Conservation (phyloP, 2,113 vertebrate genomes). For the Gallinago jamesoni region DNA sequence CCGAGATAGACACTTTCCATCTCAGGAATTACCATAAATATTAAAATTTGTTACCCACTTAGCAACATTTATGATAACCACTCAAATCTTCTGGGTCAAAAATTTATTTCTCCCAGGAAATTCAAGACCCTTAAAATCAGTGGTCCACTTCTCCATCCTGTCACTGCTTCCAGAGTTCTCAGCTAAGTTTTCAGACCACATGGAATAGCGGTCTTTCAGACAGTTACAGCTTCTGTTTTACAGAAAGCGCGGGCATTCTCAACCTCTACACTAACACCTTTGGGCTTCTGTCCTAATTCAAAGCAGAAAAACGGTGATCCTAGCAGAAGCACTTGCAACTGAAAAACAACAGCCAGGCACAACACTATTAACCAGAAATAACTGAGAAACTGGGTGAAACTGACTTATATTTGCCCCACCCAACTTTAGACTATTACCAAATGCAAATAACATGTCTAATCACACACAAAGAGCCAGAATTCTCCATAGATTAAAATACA, state of each 20-base stretch:
- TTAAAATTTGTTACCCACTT: not conserved
- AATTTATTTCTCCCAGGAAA: not conserved
- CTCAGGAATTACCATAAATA: not conserved
- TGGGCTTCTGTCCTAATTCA: not conserved
- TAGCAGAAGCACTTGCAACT: not conserved
- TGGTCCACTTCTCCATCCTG: not conserved
- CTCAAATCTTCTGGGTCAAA: not conserved
- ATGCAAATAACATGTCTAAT: not conserved
- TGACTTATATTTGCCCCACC: not conserved
- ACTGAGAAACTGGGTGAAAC: not conserved
- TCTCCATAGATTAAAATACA: not conserved
- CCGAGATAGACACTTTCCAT: not conserved
- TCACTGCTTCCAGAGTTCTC: not conserved
- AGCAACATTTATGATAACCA: not conserved
- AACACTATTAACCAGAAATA: not conserved
- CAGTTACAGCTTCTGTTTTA: not conserved
- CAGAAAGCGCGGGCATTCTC: fast-evolving
- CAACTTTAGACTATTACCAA: not conserved
- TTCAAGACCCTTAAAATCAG: not conserved
- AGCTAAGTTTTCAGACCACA: not conserved
- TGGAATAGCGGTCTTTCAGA: not conserved
- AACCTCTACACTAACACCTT: not conserved
- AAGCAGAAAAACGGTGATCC: not conserved
- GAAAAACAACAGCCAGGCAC: not conserved
- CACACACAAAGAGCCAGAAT: not conserved